Evolutionary conservation across 1,140 invertebrate species (phyloP), one percentile per base, ranked within the genome.

Genomic region (Halyomorpha halys): DNA sequence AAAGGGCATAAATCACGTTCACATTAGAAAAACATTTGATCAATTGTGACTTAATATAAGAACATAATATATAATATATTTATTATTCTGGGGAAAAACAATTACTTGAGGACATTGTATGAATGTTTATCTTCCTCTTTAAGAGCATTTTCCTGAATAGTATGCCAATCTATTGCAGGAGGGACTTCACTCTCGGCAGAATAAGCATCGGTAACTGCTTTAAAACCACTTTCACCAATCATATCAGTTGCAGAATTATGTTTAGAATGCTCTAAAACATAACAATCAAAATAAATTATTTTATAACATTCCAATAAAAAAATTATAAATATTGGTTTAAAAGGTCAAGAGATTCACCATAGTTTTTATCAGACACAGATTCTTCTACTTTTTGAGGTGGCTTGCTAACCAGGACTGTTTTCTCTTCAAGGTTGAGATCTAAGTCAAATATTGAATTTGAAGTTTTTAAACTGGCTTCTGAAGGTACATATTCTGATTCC

Each of bases 341-440:
- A 3, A n/a, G 44, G 13, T 14, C 15, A 47, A 47, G 45, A 47
- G 18, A 47, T 4, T 47, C 44, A 47, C 45, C 45, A 16, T 3
- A 19, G 3, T 53, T 23, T 19, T 13, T 23, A n/a, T n/a, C 51
- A 53, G 6, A 6, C 2, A 23, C 4, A 19, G n/a, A n/a, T 19
- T 23, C 51, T 23, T 53, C 45, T 47, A n/a, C 6, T 19, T 53
- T n/a, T 19, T n/a, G 51, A 11, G 45, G n/a, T 47, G 66, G 69
- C 63, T 69, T 67, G 49, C 68, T 69, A 19, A 71, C 66, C 61
- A 70, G 70, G 44, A 84, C 85, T n/a, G 79, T 83, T 44, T 77
- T 84, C 2, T 83, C 81, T 71, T 81, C 79, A 8, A 86, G 68
- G 71, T 86, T 83, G 65, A 86, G 74, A 75, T 86, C 82, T 19